These are phyloP conservation scores for Limnothrissa miodon DNA, from an alignment of 2,113 vertebrate genomes.

Conservation along the genomic window DNA sequence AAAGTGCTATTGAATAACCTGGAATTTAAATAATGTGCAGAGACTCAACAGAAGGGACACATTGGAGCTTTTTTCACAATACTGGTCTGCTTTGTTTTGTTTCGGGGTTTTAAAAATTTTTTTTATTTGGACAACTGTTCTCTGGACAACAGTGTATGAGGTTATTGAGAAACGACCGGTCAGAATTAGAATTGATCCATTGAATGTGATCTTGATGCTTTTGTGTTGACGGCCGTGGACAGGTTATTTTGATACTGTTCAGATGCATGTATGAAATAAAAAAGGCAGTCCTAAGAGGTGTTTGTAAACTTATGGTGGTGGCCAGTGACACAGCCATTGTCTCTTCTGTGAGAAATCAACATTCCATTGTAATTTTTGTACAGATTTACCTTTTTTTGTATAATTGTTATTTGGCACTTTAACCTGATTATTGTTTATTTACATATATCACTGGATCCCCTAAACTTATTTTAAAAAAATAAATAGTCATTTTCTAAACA, in stretches of 20 bases:
- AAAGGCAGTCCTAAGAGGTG: not conserved
- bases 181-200: slow-evolving; percentile 24
- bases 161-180: slow-evolving; percentile 35
- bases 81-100: not conserved
- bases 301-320: slow-evolving; percentile 25
- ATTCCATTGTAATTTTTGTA: slow-evolving; percentile 81
- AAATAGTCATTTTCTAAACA: slow-evolving; percentile 94
- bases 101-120: not conserved
- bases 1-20: slow-evolving; percentile 16
- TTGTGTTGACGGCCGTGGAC: not conserved
- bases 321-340: not conserved
- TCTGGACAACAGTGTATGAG: not conserved
- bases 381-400: slow-evolving; percentile 72
- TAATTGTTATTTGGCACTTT: slow-evolving; percentile 97
- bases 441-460: slow-evolving; percentile 98
- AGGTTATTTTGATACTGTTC: not conserved
- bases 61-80: not conserved
- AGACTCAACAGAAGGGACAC: slow-evolving; percentile 15
- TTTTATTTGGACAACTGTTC: slow-evolving; percentile 2
- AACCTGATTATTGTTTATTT: slow-evolving; percentile 93
- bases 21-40: slow-evolving; percentile 14
- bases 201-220: slow-evolving; percentile 45
- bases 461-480: slow-evolving; percentile 87
- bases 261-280: slow-evolving; percentile 12
- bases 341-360: slow-evolving; percentile 57